phyloP scores from a whole-genome alignment of 1,140 invertebrate genomes.

The Aphelinus certus region DNA sequence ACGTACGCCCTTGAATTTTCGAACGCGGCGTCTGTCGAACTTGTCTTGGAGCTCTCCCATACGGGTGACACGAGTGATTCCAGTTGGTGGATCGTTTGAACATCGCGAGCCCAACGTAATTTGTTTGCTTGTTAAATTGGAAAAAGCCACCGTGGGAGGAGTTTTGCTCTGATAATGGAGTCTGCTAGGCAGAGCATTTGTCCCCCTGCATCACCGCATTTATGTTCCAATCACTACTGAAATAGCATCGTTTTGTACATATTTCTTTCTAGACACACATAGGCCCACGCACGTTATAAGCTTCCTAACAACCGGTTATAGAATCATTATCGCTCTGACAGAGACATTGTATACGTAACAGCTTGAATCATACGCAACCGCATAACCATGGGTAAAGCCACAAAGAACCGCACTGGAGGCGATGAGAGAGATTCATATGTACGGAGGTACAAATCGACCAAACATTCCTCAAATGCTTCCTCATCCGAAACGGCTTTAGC shows the following conservation, averaged over 20 bases:
- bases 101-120: too few relatives aligned
- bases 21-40: too few relatives aligned
- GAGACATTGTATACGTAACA: constrained; percentile 1
- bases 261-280: constrained; percentile 29
- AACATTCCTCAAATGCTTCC: constrained; percentile 46
- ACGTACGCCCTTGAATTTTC: too few relatives aligned
- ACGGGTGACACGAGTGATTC: too few relatives aligned
- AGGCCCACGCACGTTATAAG: constrained; percentile 18
- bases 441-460: constrained; percentile 52
- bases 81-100: too few relatives aligned
- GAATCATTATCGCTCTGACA: neutral
- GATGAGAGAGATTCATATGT: constrained; percentile 58
- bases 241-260: constrained; percentile 13
- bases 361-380: constrained; percentile 31
- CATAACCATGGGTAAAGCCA: constrained; percentile 54
- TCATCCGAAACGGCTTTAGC: constrained; percentile 49
- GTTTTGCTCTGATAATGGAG: too few relatives aligned
- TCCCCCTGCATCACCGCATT: too few relatives aligned
- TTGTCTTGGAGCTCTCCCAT: too few relatives aligned
- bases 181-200: too few relatives aligned
- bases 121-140: too few relatives aligned
- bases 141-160: too few relatives aligned
- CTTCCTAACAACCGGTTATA: constrained; percentile 27
- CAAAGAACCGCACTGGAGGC: constrained; percentile 57
- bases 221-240: neutral